Conservation (phyloP, 1,140 invertebrate genomes). For the Penaeus japonicus region DNA sequence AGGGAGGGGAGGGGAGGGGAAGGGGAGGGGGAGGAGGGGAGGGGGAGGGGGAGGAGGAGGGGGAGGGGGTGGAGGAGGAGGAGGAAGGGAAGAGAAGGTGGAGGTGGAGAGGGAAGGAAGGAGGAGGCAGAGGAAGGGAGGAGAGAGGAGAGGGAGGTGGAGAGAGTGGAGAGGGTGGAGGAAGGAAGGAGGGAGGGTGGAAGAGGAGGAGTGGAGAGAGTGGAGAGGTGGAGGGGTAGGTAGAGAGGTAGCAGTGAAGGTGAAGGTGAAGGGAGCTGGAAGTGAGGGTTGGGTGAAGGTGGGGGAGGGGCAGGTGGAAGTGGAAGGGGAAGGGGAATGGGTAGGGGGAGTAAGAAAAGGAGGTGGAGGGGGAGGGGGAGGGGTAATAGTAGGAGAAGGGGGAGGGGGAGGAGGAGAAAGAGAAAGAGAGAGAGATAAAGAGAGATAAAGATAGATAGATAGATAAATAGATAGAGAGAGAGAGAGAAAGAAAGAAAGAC, state of each 20-base stretch:
- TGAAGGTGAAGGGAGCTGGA: background rate
- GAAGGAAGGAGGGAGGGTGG: background rate
- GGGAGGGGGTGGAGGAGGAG: background rate
- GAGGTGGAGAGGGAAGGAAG: background rate
- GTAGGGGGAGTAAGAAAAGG: background rate
- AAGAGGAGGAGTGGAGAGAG: background rate
- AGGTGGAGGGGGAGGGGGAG: background rate
- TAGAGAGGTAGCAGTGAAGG: background rate
- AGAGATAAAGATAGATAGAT: no score
- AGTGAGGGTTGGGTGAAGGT: background rate
- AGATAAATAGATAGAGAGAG: no score
- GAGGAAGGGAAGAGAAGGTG: background rate
- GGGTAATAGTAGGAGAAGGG: background rate
- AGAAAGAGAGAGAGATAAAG: no score
- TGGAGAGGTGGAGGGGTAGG: background rate
- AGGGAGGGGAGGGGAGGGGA: background rate
- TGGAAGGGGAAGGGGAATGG: background rate
- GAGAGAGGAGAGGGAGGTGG: background rate
- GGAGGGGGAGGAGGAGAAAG: background rate
- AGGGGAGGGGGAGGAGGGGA: background rate
- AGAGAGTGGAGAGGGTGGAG: background rate
- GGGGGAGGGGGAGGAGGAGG: no score
- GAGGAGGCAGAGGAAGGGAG: background rate
- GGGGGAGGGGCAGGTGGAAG: background rate
- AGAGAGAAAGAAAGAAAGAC: no score